Conservation (phyloP, 2,888 invertebrate species). For the Thecophora atra region DNA sequence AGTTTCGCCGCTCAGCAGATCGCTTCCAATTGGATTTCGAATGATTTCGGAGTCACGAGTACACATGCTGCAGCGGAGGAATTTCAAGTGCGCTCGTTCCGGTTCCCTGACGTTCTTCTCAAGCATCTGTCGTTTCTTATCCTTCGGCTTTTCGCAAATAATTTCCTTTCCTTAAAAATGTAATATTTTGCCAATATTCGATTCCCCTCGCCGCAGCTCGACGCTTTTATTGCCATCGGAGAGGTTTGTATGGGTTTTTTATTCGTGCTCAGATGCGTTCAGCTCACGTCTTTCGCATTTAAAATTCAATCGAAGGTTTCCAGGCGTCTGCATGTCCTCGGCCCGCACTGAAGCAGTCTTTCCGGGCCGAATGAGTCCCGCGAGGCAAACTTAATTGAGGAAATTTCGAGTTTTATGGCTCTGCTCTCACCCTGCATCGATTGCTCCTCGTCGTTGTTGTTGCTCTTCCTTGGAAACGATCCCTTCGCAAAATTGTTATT, state of each 20-base stretch:
- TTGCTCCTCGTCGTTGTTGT: conserved; percentile 21
- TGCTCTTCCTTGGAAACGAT: background rate
- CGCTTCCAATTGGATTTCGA: conserved; percentile 1
- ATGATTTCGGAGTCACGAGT: conserved; percentile 17
- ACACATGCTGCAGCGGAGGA: background rate
- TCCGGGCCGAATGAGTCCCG: conserved; percentile 41
- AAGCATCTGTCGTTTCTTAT: conserved; percentile 1
- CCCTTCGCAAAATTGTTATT: conserved; percentile 26
- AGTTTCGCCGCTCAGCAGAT: background rate
- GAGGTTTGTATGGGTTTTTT: background rate
- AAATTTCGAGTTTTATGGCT: conserved; percentile 44
- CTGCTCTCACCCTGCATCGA: conserved; percentile 34
- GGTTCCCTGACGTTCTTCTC: background rate
- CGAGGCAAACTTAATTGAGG: conserved; percentile 46
- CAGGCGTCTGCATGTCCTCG: background rate
- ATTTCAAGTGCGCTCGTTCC: conserved; percentile 5
- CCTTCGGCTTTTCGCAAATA: conserved; percentile 12
- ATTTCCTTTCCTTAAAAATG: conserved; percentile 26
- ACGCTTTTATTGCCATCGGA: background rate
- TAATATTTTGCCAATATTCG: background rate
- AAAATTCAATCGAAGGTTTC: background rate
- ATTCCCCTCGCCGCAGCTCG: background rate
- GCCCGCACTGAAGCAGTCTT: background rate
- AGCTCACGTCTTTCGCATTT: conserved; percentile 21
- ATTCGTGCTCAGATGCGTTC: background rate